Base-by-base conservation (phyloP, 2,797 vertebrate species). In the Mormyrus proboscirostris region DNA sequence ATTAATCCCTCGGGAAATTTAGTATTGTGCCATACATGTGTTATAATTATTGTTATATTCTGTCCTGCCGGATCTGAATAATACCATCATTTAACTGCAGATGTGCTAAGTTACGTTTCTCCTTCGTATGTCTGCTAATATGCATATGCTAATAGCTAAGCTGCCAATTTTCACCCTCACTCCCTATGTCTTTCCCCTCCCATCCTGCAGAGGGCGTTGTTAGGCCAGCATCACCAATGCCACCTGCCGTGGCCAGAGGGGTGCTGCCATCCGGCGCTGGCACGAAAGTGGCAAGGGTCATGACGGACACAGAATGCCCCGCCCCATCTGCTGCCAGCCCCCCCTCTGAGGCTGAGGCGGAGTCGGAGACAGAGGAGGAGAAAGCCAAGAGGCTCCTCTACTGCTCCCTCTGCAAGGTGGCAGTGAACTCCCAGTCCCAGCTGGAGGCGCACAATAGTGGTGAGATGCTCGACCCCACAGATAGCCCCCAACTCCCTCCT, bases 371-470 rank as follows among this genome's bases (percentile, higher is more conserved):
- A 0, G 98, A 99, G 90, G 97, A 99, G 86, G 97, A 98, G 90
- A 99, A 99, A 93, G 98, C 98, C 2, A 96, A 96, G 87, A 94
- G 99, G 73, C 96, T 99, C 16, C 98, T 99, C 33, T 99, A 99
- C 95, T 99, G 99, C 94, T 98, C 98, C 33, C 97, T 99, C 92
- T 99, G 99, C 96, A 99, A 99, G 95, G 97, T 99, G 73, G 98
- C 98, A 4, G 98, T 99, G 93, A 99, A 99, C 96, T 99, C 99
- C 0, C 96, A 97, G 92, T 99, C 98, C 0, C 99, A 99, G 96
- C 96, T 99, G 92, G 98, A 98, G 94, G 99, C 99, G 0, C 99
- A 99, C 95, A 99, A 98, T 94, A 98, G 97, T 22, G 99, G 99
- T 99, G 94, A 98, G 97, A 91, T 86, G 87, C 88, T 9, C 49